Conservation (phyloP, 1,140 invertebrate genomes). For the Maconellicoccus hirsutus region DNA sequence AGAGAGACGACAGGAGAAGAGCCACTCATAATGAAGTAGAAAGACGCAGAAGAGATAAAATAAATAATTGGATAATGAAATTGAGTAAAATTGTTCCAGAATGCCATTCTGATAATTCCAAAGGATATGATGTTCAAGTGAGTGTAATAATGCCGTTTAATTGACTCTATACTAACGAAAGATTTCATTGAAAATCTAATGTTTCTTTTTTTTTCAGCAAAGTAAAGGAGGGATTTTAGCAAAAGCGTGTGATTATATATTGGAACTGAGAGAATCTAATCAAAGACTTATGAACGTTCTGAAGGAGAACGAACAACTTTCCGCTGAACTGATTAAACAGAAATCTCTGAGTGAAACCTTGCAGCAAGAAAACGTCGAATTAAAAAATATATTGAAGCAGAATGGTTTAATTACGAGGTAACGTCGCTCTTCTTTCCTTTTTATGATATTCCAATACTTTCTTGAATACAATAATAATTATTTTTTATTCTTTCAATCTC, state of each 20-base stretch:
- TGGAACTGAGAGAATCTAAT: conserved; percentile 66
- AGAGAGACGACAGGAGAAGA: conserved; percentile 41
- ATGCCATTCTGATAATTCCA: conserved; percentile 39
- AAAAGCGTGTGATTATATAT: conserved; percentile 92
- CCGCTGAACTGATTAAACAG: conserved; percentile 25
- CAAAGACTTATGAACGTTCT: conserved; percentile 38
- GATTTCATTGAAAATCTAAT: too few species aligned
- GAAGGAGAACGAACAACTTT: conserved; percentile 31
- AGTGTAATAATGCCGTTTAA: conserved; percentile 24
- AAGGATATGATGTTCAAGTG: conserved; percentile 43
- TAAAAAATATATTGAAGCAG: conserved; percentile 28
- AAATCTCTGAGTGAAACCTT: conserved; percentile 28
- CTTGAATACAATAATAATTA: too few species aligned
- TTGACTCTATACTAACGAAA: neutral
- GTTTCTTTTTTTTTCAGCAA: conserved; percentile 37
- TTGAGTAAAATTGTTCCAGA: conserved; percentile 49
- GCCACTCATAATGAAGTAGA: conserved; percentile 49
- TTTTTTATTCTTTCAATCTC: neutral
- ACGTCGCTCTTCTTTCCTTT: neutral
- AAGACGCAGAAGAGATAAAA: conserved; percentile 49
- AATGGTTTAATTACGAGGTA: conserved; percentile 27
- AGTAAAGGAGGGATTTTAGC: conserved; percentile 93
- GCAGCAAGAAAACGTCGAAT: conserved; percentile 29
- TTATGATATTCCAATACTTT: neutral
- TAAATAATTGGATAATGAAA: conserved; percentile 62